Evolutionary conservation across 2,888 invertebrate genomes (phyloP).

Genomic region (Tachina lurida): DNA sequence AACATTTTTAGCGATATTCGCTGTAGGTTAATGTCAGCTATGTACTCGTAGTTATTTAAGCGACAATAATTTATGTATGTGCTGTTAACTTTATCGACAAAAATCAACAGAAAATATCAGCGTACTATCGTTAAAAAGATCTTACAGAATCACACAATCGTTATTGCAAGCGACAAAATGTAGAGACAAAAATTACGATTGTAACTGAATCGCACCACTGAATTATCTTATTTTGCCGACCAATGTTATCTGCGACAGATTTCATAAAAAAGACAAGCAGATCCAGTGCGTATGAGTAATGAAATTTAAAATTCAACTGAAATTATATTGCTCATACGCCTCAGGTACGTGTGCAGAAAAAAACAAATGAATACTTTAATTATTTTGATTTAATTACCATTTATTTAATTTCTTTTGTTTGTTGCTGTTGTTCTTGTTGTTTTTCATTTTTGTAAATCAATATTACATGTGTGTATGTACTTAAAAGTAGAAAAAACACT

Average conservation of each 20-base stretch:
- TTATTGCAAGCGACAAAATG: too few species aligned
- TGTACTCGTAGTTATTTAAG: too few species aligned
- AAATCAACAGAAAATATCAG: too few species aligned
- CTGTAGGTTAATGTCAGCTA: too few species aligned
- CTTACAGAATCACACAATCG: too few species aligned
- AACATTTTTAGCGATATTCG: too few species aligned
- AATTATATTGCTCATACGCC: background rate
- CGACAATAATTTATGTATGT: too few species aligned
- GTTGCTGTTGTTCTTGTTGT: slow-evolving; percentile 11
- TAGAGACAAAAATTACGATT: too few species aligned
- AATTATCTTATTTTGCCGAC: background rate
- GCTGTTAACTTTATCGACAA: too few species aligned
- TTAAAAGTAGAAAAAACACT: slow-evolving; percentile 36
- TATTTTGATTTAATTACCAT: slow-evolving; percentile 52
- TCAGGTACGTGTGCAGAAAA: background rate
- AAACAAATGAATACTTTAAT: slow-evolving; percentile 15
- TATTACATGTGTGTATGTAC: background rate
- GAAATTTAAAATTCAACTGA: background rate
- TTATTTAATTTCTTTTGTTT: slow-evolving; percentile 29
- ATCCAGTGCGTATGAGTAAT: slow-evolving; percentile 13
- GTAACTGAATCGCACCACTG: too few species aligned
- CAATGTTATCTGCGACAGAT: background rate
- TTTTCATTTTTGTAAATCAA: slow-evolving; percentile 23
- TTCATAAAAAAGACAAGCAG: background rate
- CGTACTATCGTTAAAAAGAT: too few species aligned